A percentile compares a stretch with the other conserved stretches of the same genome.
These are phyloP conservation scores for Nycticorax nycticorax DNA, from an alignment of 2,113 vertebrate species.

Conservation along the genomic window DNA sequence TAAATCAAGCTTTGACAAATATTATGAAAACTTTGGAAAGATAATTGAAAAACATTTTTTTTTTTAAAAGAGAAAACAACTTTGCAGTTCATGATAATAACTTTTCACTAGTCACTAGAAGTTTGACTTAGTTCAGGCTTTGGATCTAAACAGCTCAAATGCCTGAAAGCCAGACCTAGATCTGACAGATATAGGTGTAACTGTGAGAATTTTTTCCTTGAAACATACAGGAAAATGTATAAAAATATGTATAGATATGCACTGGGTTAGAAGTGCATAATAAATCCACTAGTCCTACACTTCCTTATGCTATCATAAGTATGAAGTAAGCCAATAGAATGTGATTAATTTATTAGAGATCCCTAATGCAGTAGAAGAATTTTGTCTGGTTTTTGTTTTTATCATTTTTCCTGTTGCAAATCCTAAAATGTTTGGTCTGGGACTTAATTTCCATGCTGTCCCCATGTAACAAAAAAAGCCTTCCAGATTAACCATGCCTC, in stretches of 20 bases:
- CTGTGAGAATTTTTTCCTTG: not conserved
- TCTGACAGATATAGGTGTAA: not conserved
- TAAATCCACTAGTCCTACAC: not conserved
- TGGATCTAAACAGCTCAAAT: not conserved
- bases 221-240: not conserved
- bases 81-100: not conserved
- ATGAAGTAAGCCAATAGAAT: not conserved
- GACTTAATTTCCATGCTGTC: conserved; percentile 3
- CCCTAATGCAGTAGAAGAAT: not conserved
- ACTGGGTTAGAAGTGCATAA: not conserved
- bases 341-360: not conserved
- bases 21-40: not conserved
- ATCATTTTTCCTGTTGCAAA: not conserved
- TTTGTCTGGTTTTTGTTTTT: not conserved
- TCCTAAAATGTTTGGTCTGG: not conserved
- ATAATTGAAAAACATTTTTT: not conserved
- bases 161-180: not conserved
- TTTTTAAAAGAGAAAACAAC: not conserved
- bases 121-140: not conserved
- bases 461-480: not conserved
- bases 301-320: not conserved
- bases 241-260: not conserved
- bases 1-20: not conserved
- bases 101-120: not conserved
- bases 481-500: conserved; percentile 16